phyloP scores from a whole-genome alignment of 2,797 vertebrate genomes.

The Avahi laniger region DNA sequence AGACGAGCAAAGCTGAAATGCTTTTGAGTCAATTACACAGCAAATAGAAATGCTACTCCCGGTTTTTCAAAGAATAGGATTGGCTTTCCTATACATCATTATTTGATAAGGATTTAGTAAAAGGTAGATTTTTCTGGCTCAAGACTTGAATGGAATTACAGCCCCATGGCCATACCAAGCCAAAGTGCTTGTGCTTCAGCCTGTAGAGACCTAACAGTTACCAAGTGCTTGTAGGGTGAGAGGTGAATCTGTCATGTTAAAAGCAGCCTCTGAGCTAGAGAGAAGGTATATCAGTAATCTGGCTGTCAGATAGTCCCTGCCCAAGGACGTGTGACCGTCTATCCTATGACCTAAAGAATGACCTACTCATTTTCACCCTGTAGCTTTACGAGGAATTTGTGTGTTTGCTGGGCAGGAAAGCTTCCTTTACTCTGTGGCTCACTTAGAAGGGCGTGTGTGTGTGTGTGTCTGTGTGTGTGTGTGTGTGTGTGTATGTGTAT shows the following conservation, averaged over 20 bases:
- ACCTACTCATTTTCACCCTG: neutral
- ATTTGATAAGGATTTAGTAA: constrained; percentile 64
- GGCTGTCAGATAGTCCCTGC: neutral
- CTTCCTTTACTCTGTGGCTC: neutral
- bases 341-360: neutral
- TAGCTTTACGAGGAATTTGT: neutral
- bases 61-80: constrained; percentile 50
- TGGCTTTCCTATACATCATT: constrained; percentile 40
- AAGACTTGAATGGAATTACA: constrained; percentile 17
- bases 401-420: neutral
- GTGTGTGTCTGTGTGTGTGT: neutral
- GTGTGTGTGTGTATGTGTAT: neutral
- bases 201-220: neutral
- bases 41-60: constrained; percentile 59
- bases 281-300: neutral
- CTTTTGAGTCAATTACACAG: constrained; percentile 47
- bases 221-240: neutral
- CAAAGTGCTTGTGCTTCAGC: neutral
- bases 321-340: neutral
- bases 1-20: constrained; percentile 35
- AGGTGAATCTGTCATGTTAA: neutral
- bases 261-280: neutral
- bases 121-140: constrained; percentile 56
- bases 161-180: neutral
- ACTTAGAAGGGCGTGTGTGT: neutral